Percentiles rank a stretch among this genome's conserved stretches.
These are phyloP conservation scores for Dipodomys spectabilis DNA, from an alignment of 2,113 vertebrate genomes.

Conservation along the genomic window DNA sequence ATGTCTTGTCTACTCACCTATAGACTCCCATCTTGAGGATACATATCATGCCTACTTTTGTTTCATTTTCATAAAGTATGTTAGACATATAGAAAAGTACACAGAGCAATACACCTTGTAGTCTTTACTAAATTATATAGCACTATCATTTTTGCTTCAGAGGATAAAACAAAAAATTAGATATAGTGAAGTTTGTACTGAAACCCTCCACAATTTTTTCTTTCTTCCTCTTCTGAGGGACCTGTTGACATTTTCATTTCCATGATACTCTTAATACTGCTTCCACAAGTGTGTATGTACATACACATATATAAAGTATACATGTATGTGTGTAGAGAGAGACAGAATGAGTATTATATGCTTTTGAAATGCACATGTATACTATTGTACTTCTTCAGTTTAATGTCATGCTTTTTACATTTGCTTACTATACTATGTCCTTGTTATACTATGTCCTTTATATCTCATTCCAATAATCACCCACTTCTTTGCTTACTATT, in stretches of 20 bases:
- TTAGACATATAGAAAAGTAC: constrained; percentile 9
- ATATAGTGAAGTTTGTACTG: neutral
- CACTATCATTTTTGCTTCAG: neutral
- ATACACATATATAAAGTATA: neutral
- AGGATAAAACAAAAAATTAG: neutral
- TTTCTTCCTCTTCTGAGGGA: neutral
- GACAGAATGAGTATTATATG: neutral
- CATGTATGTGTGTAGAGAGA: neutral
- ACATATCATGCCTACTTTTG: neutral
- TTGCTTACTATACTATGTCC: neutral
- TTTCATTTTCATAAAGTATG: constrained; percentile 22
- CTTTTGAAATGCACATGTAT: constrained; percentile 12
- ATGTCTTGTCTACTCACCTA: neutral
- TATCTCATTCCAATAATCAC: neutral
- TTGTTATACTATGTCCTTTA: neutral
- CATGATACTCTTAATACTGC: neutral
- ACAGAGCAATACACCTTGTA: neutral
- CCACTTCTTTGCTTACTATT: neutral
- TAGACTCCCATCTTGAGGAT: neutral
- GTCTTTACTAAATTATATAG: neutral
- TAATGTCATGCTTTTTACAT: neutral
- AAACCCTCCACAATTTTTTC: neutral
- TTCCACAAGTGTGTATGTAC: neutral
- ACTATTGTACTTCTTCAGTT: neutral
- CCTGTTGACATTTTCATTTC: neutral